Evolutionary conservation across 2,797 vertebrate species (phyloP).

Genomic region (Halcyon badia): DNA sequence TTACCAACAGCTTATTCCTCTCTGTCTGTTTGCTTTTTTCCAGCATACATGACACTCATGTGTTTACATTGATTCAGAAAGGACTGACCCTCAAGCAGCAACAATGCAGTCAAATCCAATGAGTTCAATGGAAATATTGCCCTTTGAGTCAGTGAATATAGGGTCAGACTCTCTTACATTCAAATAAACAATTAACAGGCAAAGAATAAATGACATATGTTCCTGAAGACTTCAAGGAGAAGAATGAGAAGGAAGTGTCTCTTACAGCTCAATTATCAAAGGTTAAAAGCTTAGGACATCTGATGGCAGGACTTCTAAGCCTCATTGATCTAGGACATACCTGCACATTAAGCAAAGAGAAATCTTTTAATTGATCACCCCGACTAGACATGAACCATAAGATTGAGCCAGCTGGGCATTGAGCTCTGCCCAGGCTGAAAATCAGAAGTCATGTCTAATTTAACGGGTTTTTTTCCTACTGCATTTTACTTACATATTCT

Average conservation of each 20-base stretch:
- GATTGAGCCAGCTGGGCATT: neutral
- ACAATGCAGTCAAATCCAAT: neutral
- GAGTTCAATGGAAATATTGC: neutral
- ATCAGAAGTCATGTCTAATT: neutral
- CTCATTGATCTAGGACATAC: neutral
- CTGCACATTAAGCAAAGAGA: conserved; percentile 16
- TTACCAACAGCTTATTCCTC: neutral
- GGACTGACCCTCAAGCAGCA: neutral
- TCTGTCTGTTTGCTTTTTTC: neutral
- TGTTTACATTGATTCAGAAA: neutral
- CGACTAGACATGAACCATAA: neutral
- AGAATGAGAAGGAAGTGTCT: neutral
- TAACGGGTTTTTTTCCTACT: neutral
- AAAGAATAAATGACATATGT: neutral
- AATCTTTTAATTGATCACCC: conserved; percentile 8
- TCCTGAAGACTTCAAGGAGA: neutral
- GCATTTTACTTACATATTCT: neutral
- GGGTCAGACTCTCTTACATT: neutral
- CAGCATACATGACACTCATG: neutral
- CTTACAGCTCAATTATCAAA: conserved; percentile 24
- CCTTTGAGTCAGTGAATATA: neutral
- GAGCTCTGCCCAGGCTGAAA: neutral
- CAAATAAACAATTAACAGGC: neutral
- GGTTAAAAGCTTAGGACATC: conserved; percentile 14
- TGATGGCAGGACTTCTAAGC: neutral